These are phyloP conservation scores for Cantharis flavilabris DNA, from an alignment of 2,888 invertebrate species.

Conservation along the genomic window DNA sequence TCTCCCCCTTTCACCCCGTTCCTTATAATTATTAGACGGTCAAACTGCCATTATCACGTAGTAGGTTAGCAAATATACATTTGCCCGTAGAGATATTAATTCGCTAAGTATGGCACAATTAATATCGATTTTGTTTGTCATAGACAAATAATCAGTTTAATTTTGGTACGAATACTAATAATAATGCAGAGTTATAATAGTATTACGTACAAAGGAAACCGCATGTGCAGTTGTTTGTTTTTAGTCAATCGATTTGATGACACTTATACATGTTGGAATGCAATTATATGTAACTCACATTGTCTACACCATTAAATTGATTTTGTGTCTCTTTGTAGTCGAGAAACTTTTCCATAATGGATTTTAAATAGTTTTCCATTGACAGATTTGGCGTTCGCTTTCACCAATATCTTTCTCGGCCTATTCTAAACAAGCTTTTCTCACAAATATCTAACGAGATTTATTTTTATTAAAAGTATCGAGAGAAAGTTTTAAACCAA, in stretches of 20 bases:
- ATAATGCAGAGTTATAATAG: not conserved
- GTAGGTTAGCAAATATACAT: not conserved
- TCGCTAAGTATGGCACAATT: not conserved
- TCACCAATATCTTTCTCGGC: not conserved
- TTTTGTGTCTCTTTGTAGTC: not conserved
- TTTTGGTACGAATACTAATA: slow-evolving; percentile 2
- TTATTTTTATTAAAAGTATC: not conserved
- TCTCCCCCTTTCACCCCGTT: not conserved
- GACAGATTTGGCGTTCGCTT: not conserved
- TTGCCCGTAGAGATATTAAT: not conserved
- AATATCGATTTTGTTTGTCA: not conserved
- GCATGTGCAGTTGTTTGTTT: slow-evolving; percentile 13
- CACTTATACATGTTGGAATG: slow-evolving; percentile 11
- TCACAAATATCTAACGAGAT: not conserved
- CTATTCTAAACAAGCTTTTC: not conserved
- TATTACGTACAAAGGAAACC: not conserved
- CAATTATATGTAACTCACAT: slow-evolving; percentile 10
- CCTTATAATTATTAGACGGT: not conserved
- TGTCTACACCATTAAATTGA: not conserved
- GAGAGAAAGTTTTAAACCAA: not conserved
- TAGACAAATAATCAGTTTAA: slow-evolving; percentile 14
- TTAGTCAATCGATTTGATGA: slow-evolving; percentile 4
- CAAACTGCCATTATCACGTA: not conserved
- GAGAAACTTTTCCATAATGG: not conserved
- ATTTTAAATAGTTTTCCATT: not conserved